phyloP scores from a whole-genome alignment of 2,797 vertebrate species.

The Lutjanus campechanus region DNA sequence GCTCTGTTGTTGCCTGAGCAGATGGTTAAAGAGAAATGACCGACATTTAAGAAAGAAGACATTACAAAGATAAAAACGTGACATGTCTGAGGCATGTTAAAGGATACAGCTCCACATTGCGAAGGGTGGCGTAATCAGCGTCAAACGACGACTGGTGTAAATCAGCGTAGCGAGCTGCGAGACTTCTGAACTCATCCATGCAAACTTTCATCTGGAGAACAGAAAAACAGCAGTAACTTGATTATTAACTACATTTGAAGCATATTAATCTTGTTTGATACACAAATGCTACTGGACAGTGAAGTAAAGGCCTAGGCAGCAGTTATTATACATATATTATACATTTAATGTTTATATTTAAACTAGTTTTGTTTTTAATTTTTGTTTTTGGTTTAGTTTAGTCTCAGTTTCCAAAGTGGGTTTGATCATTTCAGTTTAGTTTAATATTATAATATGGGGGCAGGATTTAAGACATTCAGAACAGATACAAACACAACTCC shows the following conservation, averaged over 20 bases:
- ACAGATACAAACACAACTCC: no score
- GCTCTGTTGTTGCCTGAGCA: constrained; percentile 95
- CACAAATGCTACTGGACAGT: background rate
- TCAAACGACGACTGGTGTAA: constrained; percentile 98
- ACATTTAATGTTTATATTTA: no score
- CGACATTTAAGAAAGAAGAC: background rate
- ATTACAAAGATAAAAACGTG: background rate
- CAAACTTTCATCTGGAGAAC: constrained; percentile 93
- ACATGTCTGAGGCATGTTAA: background rate
- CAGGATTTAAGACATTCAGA: no score
- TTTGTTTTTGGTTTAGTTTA: no score
- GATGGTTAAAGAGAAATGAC: constrained; percentile 77
- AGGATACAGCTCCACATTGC: constrained; percentile 99
- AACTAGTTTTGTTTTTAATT: no score
- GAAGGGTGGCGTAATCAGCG: constrained; percentile 93
- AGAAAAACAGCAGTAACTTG: background rate
- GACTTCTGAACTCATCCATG: constrained; percentile 95
- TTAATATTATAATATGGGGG: no score
- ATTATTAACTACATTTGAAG: background rate
- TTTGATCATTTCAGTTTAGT: no score
- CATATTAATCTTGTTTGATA: background rate
- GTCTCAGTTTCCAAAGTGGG: no score
- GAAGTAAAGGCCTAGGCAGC: background rate
- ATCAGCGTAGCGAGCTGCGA: constrained; percentile 93
- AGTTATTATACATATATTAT: no score